phyloP scores from a whole-genome alignment of 1,140 invertebrate species.

The Ericerus pela region DNA sequence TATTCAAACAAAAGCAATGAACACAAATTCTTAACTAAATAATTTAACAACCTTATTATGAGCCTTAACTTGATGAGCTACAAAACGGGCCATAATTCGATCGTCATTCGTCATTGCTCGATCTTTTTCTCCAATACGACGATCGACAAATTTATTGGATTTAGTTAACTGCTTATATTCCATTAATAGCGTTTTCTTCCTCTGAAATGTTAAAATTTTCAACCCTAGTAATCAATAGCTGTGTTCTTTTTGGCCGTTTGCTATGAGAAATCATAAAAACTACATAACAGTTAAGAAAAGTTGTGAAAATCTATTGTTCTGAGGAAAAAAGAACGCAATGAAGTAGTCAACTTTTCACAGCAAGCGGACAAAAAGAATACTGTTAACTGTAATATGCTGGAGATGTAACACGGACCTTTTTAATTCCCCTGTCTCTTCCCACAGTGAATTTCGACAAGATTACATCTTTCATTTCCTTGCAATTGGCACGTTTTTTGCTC shows the following conservation, averaged over 20 bases:
- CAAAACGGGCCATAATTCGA: constrained; percentile 65
- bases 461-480: neutral
- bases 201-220: constrained; percentile 32
- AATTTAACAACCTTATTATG: constrained; percentile 41
- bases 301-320: too few species aligned
- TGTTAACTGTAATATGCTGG: too few species aligned
- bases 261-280: neutral
- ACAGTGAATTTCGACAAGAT: neutral
- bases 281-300: too few species aligned
- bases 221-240: neutral
- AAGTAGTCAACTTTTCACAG: too few species aligned
- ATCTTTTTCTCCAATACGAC: constrained; percentile 72
- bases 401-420: neutral
- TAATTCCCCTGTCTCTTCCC: neutral
- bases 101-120: constrained; percentile 55
- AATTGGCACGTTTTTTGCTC: neutral
- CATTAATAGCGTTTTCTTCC: constrained; percentile 68
- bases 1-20: neutral
- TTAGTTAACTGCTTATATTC: constrained; percentile 72
- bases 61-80: constrained; percentile 53
- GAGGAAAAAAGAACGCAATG: too few species aligned
- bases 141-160: constrained; percentile 68
- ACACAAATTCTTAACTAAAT: neutral
- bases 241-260: neutral
- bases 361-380: too few species aligned